Conservation (phyloP, 1,140 invertebrate genomes). For the Pygmarrhopalites habei region DNA sequence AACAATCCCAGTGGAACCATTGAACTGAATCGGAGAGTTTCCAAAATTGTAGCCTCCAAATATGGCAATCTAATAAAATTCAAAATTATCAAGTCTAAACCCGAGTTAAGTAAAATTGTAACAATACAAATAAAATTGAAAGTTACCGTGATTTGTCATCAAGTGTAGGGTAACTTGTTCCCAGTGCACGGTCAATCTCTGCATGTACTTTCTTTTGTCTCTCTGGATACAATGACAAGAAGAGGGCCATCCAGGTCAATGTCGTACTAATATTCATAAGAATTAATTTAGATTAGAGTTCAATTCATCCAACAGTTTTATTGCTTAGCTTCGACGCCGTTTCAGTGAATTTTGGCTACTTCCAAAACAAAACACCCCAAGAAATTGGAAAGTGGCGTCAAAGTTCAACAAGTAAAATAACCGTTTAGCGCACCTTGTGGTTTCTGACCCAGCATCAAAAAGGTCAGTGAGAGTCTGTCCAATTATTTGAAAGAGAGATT, state of each 20-base stretch:
- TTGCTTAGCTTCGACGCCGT: too few relatives aligned
- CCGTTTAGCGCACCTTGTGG: too few relatives aligned
- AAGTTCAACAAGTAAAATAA: too few relatives aligned
- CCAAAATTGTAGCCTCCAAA: constrained; percentile 25
- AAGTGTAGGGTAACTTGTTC: neutral
- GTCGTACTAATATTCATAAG: too few relatives aligned
- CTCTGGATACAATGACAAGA: constrained; percentile 1
- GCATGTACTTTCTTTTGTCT: neutral
- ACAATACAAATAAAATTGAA: neutral
- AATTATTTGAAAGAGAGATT: constrained; percentile 1
- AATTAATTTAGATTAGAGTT: too few relatives aligned
- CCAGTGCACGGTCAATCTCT: constrained; percentile 8
- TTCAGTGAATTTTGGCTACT: too few relatives aligned
- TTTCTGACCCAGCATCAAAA: constrained; percentile 44
- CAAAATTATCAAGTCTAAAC: too few relatives aligned
- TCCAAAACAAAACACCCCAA: too few relatives aligned
- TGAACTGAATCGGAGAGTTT: constrained; percentile 7
- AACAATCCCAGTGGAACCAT: constrained; percentile 2
- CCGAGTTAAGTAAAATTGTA: too few relatives aligned
- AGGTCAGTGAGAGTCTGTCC: constrained; percentile 15
- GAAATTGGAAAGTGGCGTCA: too few relatives aligned
- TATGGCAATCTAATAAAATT: constrained; percentile 37
- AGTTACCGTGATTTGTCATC: neutral
- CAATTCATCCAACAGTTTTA: too few relatives aligned
- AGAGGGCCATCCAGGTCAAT: constrained; percentile 3